Evolutionary conservation across 2,113 vertebrate species (phyloP).

Genomic region (Ceuthmochares aereus): DNA sequence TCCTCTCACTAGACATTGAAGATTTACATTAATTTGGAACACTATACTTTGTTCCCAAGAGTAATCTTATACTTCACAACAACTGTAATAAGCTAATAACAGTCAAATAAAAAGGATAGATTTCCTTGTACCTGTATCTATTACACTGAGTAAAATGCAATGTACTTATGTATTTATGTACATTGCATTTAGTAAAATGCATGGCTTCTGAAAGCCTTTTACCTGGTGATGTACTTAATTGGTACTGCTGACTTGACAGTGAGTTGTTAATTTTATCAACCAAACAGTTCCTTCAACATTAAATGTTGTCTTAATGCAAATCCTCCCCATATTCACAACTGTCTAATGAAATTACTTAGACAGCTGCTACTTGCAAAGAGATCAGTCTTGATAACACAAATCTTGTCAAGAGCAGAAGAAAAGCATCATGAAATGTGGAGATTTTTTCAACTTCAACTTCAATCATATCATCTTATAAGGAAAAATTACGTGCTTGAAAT

Average conservation of each 20-base stretch:
- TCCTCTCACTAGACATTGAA: background rate
- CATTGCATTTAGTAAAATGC: background rate
- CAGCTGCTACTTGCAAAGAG: background rate
- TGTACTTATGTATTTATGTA: background rate
- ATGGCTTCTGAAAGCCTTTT: background rate
- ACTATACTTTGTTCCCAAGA: background rate
- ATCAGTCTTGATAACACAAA: background rate
- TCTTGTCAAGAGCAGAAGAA: background rate
- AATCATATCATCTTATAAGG: background rate
- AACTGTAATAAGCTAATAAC: background rate
- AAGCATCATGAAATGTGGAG: background rate
- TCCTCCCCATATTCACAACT: background rate
- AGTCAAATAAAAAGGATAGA: background rate
- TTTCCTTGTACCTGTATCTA: background rate
- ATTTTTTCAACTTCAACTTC: background rate
- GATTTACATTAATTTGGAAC: background rate
- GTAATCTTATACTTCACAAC: background rate
- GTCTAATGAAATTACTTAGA: slow-evolving; percentile 9
- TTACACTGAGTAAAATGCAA: background rate
- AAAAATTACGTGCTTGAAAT: background rate
- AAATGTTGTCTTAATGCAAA: background rate
- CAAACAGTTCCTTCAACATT: background rate
- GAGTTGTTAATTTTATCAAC: slow-evolving; percentile 7
- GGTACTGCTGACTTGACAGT: background rate
- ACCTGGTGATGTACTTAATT: background rate